These are phyloP conservation scores for Monoplex corrugatus DNA, from an alignment of 2,888 invertebrate genomes.

Conservation along the genomic window DNA sequence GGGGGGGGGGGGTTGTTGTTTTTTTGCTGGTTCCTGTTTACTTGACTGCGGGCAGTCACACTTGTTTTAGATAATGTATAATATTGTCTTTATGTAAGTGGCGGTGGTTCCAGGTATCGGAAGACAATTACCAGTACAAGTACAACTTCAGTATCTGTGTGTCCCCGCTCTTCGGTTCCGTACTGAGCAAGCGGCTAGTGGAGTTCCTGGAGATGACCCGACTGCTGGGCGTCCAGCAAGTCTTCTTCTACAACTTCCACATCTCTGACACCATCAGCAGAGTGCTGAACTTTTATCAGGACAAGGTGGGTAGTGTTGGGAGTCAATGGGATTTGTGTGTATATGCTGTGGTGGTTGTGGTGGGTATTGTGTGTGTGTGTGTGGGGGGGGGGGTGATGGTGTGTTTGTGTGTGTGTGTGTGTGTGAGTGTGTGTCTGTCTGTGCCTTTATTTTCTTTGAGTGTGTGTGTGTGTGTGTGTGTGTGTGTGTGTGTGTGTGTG, in stretches of 20 bases:
- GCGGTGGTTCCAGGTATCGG: background rate
- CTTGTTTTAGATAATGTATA: no score
- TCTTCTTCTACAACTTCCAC: constrained; percentile 72
- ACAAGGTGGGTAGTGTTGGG: constrained; percentile 38
- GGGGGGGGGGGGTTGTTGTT: background rate
- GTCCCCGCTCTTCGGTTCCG: constrained; percentile 75
- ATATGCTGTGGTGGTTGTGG: background rate
- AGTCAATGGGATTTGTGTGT: background rate
- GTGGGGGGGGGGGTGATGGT: background rate
- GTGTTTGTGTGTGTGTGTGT: background rate
- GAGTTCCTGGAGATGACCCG: constrained; percentile 76
- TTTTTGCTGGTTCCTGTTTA: background rate
- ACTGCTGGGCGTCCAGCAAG: constrained; percentile 74
- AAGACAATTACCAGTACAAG: background rate
- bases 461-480: background rate
- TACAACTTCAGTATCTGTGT: constrained; percentile 73
- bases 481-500: background rate
- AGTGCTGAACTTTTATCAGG: constrained; percentile 67
- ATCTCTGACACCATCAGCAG: constrained; percentile 59
- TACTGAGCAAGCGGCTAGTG: constrained; percentile 65
- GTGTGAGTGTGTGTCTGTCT: background rate
- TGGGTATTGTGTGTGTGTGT: background rate
- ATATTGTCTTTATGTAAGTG: background rate
- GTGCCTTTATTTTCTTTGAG: background rate
- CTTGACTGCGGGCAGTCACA: no score